Percentiles rank a stretch among this genome's conserved stretches.
phyloP scores from a whole-genome alignment of 2,113 vertebrate genomes.

The Dasyprocta punctata region DNA sequence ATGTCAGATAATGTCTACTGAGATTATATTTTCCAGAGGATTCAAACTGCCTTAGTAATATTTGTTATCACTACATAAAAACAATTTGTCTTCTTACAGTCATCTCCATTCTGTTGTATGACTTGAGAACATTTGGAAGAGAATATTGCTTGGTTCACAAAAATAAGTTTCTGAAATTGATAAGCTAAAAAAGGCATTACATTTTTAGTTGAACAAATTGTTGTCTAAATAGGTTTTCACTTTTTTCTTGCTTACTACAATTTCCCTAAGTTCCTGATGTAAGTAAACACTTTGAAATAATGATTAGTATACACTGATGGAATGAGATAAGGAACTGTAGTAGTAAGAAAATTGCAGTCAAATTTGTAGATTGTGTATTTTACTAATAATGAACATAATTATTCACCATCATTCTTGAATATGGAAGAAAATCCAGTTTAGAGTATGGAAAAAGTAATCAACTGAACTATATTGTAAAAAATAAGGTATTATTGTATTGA shows the following conservation, averaged over 20 bases:
- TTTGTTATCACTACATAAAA: conserved; percentile 1
- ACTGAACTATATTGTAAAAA: not conserved
- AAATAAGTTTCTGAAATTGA: not conserved
- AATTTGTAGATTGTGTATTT: not conserved
- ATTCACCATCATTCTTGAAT: not conserved
- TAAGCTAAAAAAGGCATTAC: not conserved
- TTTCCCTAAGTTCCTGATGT: not conserved
- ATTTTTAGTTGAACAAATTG: not conserved
- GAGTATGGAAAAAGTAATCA: not conserved
- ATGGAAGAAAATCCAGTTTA: not conserved
- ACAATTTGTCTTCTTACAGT: not conserved
- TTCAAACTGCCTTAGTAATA: not conserved
- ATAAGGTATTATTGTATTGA: not conserved
- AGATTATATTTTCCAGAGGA: not conserved
- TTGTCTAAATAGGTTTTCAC: not conserved
- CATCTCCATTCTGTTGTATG: not conserved
- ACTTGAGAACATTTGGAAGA: not conserved
- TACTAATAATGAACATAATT: not conserved
- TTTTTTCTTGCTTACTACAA: not conserved
- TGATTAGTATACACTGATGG: not conserved
- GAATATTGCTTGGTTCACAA: not conserved
- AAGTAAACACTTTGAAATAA: not conserved
- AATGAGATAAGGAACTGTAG: not conserved
- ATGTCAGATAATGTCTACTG: not conserved
- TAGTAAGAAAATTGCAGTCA: not conserved